Evolutionary conservation across 2,888 invertebrate genomes (phyloP).

Genomic region (Metallyticus violacea): DNA sequence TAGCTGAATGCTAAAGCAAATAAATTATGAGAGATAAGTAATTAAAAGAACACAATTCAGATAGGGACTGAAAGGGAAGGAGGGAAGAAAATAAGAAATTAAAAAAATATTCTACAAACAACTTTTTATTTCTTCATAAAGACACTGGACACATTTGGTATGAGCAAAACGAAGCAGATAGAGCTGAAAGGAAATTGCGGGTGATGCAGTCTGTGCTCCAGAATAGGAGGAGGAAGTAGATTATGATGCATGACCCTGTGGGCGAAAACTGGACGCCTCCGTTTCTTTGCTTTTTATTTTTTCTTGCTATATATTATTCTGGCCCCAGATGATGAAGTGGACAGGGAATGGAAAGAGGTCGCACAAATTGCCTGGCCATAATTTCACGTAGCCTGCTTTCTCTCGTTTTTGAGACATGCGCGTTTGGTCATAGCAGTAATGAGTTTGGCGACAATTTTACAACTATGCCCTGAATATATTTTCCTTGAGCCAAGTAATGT

Average conservation of each 20-base stretch:
- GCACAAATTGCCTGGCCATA: background rate
- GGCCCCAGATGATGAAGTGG: background rate
- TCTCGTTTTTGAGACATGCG: background rate
- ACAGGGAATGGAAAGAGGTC: background rate
- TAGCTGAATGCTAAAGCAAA: too few species aligned
- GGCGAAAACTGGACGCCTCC: background rate
- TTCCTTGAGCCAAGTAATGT: too few species aligned
- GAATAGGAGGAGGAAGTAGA: background rate
- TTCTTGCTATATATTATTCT: background rate
- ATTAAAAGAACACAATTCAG: background rate
- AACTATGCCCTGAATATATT: background rate
- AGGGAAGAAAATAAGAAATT: too few species aligned
- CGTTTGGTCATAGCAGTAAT: background rate
- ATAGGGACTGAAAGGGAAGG: background rate
- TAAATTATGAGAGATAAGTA: too few species aligned
- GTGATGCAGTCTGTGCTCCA: background rate
- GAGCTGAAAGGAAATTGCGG: background rate
- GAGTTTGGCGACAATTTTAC: background rate
- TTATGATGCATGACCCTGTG: background rate
- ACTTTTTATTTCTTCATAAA: too few species aligned
- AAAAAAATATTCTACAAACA: too few species aligned
- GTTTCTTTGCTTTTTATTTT: background rate
- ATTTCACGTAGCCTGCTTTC: background rate
- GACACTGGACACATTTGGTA: too few species aligned
- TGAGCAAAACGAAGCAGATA: background rate